A percentile compares a stretch with the other conserved stretches of the same genome.
These are phyloP conservation scores for Halichoeres trimaculatus DNA, from an alignment of 2,113 vertebrate species.

Conservation along the genomic window DNA sequence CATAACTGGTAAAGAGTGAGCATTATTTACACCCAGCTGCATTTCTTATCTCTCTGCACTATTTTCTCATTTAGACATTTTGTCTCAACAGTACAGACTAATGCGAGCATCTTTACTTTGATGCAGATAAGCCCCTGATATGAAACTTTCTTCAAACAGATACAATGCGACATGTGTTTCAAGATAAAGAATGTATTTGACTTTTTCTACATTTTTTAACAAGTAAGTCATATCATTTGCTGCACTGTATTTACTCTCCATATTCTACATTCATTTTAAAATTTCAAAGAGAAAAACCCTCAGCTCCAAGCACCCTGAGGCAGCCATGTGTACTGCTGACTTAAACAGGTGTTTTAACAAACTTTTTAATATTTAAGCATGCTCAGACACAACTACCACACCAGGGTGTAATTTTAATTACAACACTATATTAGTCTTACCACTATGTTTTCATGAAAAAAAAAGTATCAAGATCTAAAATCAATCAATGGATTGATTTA, in stretches of 20 bases:
- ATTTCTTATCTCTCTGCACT: not conserved
- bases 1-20: not conserved
- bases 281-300: not conserved
- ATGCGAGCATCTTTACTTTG: not conserved
- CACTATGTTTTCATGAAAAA: not conserved
- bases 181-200: not conserved
- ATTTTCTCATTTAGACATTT: not conserved
- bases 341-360: slow-evolving; percentile 2
- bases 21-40: slow-evolving; percentile 18
- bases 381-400: not conserved
- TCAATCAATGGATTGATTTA: not conserved
- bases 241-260: not conserved
- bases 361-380: not conserved
- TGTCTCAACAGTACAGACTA: not conserved
- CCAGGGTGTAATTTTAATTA: slow-evolving; percentile 7
- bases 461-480: slow-evolving; percentile 1
- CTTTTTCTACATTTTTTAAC: not conserved
- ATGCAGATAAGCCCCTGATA: not conserved
- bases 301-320: not conserved
- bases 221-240: not conserved
- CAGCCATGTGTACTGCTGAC: not conserved
- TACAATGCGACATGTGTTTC: not conserved
- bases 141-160: not conserved
- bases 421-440: not conserved
- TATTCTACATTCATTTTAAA: no score